Evolutionary conservation across 2,888 invertebrate species (phyloP).

Genomic region (Panzeria rudis): DNA sequence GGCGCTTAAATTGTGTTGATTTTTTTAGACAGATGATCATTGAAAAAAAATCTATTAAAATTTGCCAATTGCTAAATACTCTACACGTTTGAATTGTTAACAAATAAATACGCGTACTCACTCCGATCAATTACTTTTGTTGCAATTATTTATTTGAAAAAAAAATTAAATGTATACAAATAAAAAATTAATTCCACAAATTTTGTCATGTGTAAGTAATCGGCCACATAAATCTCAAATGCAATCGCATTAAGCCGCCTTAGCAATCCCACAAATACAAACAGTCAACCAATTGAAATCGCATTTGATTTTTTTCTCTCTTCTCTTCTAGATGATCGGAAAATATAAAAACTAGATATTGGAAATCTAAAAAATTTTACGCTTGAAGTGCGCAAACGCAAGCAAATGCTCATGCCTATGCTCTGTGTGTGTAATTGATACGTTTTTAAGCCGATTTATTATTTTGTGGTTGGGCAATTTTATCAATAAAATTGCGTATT

Average conservation of each 20-base stretch:
- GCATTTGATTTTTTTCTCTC: conserved; percentile 37
- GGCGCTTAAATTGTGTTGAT: conserved; percentile 34
- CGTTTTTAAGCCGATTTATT: conserved; percentile 65
- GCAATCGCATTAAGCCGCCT: conserved; percentile 67
- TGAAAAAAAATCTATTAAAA: not conserved
- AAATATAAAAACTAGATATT: conserved; percentile 28
- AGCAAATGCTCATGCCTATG: conserved; percentile 29
- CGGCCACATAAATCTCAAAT: conserved; percentile 60
- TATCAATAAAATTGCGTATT: not conserved
- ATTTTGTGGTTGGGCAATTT: conserved; percentile 47
- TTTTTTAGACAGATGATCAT: conserved; percentile 38
- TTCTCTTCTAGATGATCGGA: conserved; percentile 15
- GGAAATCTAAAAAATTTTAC: conserved; percentile 48
- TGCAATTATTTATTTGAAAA: conserved; percentile 26
- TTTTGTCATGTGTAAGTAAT: conserved; percentile 61
- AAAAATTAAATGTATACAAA: conserved; percentile 5
- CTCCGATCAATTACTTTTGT: conserved; percentile 43
- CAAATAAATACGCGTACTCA: conserved; percentile 29
- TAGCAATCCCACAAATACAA: conserved; percentile 61
- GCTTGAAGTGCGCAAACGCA: conserved; percentile 69
- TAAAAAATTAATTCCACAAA: conserved; percentile 50
- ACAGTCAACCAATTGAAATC: conserved; percentile 57
- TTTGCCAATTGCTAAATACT: conserved; percentile 43
- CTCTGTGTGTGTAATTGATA: conserved; percentile 67
- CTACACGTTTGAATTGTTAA: conserved; percentile 45